These are phyloP conservation scores for Papilio elwesi DNA, from an alignment of 2,888 invertebrate genomes.

Conservation along the genomic window DNA sequence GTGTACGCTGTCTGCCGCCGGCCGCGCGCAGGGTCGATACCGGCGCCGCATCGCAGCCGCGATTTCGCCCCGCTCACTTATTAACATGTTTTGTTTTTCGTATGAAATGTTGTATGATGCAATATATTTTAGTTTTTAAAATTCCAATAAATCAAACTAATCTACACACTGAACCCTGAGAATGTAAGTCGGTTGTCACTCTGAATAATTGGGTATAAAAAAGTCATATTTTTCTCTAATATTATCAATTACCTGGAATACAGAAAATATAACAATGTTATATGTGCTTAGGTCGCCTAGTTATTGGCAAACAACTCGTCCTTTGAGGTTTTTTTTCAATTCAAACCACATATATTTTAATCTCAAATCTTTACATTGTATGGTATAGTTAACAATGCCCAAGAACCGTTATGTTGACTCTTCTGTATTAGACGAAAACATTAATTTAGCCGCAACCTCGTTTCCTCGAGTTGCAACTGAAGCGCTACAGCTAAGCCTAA, in stretches of 20 bases:
- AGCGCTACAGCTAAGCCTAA: conserved; percentile 59
- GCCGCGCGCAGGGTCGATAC: conserved; percentile 50
- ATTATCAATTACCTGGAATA: too few species aligned
- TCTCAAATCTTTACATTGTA: neutral
- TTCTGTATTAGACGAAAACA: conserved; percentile 52
- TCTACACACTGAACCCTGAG: too few species aligned
- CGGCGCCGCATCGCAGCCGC: conserved; percentile 32
- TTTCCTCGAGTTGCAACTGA: conserved; percentile 45
- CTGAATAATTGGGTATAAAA: too few species aligned
- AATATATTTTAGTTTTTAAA: neutral
- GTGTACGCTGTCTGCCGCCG: conserved; percentile 61
- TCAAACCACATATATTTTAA: neutral
- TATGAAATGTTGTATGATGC: neutral
- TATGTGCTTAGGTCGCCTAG: too few species aligned
- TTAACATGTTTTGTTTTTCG: neutral
- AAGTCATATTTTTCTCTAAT: too few species aligned
- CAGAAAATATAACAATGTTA: too few species aligned
- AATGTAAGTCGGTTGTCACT: too few species aligned
- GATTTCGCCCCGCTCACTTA: conserved; percentile 3
- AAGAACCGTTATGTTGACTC: conserved; percentile 45
- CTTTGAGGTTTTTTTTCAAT: neutral
- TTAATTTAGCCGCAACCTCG: conserved; percentile 46
- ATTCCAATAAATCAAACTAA: neutral
- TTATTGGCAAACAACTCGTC: too few species aligned
- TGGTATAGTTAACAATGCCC: conserved; percentile 21